Conservation (phyloP, 2,797 vertebrate species). For the Gallinago solitaria region DNA sequence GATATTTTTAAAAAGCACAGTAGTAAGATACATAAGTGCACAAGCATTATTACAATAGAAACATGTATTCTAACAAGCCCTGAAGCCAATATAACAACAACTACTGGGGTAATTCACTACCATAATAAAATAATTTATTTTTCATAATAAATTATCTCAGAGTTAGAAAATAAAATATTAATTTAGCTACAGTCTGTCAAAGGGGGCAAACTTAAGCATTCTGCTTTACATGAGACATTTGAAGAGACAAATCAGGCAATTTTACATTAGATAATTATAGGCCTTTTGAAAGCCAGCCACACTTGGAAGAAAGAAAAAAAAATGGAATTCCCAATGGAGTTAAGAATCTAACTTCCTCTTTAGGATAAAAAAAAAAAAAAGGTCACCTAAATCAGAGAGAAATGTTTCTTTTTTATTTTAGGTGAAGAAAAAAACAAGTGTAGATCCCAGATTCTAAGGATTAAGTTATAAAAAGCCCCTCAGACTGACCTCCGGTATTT, state of each 20-base stretch:
- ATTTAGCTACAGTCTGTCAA: background rate
- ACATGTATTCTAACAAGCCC: background rate
- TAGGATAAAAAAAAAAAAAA: background rate
- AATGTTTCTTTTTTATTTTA: background rate
- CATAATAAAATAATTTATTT: constrained; percentile 20
- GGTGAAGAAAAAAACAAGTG: background rate
- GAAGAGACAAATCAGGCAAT: constrained; percentile 5
- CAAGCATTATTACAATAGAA: background rate
- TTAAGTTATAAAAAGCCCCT: constrained; percentile 3
- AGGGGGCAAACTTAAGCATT: background rate
- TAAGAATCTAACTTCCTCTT: background rate
- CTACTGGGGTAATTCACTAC: background rate
- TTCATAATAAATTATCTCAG: constrained; percentile 9
- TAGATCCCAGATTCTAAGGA: background rate
- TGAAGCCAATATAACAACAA: background rate
- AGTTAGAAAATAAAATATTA: constrained; percentile 28
- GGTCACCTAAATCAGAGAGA: background rate
- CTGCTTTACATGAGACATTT: background rate
- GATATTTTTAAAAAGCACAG: background rate
- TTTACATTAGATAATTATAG: constrained; percentile 6
- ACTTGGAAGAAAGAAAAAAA: background rate
- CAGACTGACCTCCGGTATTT: background rate
- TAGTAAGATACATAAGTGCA: background rate
- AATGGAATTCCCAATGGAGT: background rate
- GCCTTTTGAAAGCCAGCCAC: background rate